A percentile compares a stretch with the other conserved stretches of the same genome.
Evolutionary conservation across 2,888 invertebrate species (phyloP).

Genomic region (Epinotia bilunana): DNA sequence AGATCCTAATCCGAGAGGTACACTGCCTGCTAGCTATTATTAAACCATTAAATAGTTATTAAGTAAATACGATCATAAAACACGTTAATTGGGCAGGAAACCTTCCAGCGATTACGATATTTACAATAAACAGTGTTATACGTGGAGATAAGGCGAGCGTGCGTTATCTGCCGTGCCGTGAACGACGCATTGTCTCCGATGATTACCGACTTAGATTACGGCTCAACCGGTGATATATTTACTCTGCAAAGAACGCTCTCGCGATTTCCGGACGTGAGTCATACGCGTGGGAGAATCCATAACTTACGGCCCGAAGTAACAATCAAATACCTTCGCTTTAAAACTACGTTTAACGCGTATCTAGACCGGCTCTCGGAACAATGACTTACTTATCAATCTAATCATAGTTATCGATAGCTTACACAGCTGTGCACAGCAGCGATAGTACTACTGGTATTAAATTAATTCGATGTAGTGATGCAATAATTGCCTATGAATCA

Average conservation of each 20-base stretch:
- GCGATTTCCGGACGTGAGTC: slow-evolving; percentile 49
- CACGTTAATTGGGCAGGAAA: slow-evolving; percentile 36
- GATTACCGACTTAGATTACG: slow-evolving; percentile 40
- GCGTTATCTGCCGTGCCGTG: slow-evolving; percentile 34
- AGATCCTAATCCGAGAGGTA: slow-evolving; percentile 16
- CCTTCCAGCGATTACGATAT: slow-evolving; percentile 36
- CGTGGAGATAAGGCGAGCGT: slow-evolving; percentile 38
- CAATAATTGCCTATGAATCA: slow-evolving; percentile 62
- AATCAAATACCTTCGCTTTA: slow-evolving; percentile 53
- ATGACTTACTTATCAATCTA: slow-evolving; percentile 62
- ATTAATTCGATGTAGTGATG: slow-evolving; percentile 66
- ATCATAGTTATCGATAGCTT: slow-evolving; percentile 67
- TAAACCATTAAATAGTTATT: slow-evolving; percentile 32
- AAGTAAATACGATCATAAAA: slow-evolving; percentile 30
- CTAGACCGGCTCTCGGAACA: slow-evolving; percentile 59
- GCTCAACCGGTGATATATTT: slow-evolving; percentile 41
- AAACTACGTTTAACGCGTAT: slow-evolving; percentile 40
- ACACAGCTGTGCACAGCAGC: slow-evolving; percentile 66
- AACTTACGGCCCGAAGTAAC: slow-evolving; percentile 47
- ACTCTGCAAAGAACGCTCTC: slow-evolving; percentile 40
- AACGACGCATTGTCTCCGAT: slow-evolving; percentile 32
- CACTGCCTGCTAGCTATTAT: slow-evolving; percentile 16
- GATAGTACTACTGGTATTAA: slow-evolving; percentile 62
- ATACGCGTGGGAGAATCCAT: slow-evolving; percentile 61
- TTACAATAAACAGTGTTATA: slow-evolving; percentile 34